A percentile compares a stretch with the other conserved stretches of the same genome.
These are phyloP conservation scores for Pterocles orientalis DNA, from an alignment of 2,113 vertebrate genomes.

Conservation along the genomic window DNA sequence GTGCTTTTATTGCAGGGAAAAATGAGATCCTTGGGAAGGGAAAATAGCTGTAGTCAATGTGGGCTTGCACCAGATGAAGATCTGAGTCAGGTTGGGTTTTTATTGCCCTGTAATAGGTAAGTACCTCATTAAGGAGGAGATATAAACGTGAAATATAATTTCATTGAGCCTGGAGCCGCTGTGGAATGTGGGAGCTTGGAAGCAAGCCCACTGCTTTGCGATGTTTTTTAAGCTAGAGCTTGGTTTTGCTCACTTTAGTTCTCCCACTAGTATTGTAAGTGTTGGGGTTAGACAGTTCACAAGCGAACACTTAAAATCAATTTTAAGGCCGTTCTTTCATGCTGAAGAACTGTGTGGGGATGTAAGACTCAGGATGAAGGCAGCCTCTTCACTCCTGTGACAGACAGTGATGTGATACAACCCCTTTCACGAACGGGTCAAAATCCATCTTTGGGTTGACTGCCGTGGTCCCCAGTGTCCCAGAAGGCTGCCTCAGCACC, in stretches of 20 bases:
- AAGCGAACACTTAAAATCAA: not conserved
- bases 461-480: not conserved
- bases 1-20: not conserved
- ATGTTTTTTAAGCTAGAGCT: not conserved
- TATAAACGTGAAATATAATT: not conserved
- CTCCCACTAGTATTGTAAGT: not conserved
- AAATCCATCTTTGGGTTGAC: not conserved
- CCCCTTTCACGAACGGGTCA: not conserved
- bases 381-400: not conserved
- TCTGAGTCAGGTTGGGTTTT: not conserved
- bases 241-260: not conserved
- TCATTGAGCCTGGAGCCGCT: not conserved
- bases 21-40: not conserved
- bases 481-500: not conserved
- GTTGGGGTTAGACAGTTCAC: not conserved
- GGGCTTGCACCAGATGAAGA: not conserved
- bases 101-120: not conserved
- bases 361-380: not conserved
- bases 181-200: not conserved
- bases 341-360: not conserved
- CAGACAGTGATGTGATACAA: not conserved
- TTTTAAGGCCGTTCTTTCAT: not conserved
- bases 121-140: not conserved
- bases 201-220: not conserved
- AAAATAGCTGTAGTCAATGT: not conserved